phyloP scores from a whole-genome alignment of 2,113 vertebrate genomes.

The Crotalus helleri region DNA sequence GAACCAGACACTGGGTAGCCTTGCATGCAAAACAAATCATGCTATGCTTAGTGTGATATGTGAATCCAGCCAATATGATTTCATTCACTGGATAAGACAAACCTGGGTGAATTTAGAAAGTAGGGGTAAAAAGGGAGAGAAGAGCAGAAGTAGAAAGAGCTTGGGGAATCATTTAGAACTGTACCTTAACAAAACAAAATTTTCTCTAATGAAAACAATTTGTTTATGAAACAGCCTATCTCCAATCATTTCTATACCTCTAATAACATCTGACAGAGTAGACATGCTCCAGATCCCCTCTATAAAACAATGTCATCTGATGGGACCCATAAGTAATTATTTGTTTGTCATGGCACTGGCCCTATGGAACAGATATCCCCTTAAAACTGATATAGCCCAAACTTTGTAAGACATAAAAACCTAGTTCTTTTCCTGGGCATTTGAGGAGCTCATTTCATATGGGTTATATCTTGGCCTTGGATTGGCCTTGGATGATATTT shows the following conservation, averaged over 20 bases:
- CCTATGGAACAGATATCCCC: background rate
- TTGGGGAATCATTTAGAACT: background rate
- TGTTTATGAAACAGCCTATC: background rate
- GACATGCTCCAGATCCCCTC: background rate
- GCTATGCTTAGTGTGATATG: background rate
- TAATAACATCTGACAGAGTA: background rate
- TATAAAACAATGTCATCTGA: background rate
- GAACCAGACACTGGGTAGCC: background rate
- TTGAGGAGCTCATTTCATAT: background rate
- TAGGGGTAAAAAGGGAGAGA: background rate
- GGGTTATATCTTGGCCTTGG: background rate
- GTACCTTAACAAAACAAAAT: background rate
- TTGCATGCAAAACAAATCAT: background rate
- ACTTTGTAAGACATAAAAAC: background rate
- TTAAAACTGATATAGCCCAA: background rate
- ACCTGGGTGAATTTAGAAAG: background rate
- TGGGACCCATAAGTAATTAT: background rate
- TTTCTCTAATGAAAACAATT: background rate
- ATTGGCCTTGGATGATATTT: background rate
- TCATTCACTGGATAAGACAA: background rate
- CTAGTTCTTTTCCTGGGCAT: background rate
- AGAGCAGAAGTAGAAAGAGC: background rate
- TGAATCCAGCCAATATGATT: background rate
- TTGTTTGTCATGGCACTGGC: background rate
- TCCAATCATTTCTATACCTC: background rate